Conservation (phyloP, 2,797 vertebrate genomes). For the Myotis myotis region DNA sequence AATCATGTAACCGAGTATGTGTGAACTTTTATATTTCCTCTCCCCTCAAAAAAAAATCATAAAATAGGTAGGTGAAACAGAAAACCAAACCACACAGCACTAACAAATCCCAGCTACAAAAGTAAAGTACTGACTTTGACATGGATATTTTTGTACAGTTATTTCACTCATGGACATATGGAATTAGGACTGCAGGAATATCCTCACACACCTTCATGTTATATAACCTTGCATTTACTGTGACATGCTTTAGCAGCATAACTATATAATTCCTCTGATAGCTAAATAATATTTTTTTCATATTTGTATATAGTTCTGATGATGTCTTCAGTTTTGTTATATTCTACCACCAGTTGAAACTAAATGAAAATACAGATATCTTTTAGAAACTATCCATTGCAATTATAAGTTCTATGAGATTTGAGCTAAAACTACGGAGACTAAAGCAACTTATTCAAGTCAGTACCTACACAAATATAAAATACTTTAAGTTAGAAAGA, state of each 20-base stretch:
- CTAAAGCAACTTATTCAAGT: not conserved
- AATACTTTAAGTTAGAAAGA: not conserved
- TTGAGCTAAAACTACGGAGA: not conserved
- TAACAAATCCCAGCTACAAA: not conserved
- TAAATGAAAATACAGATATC: not conserved
- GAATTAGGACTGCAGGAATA: not conserved
- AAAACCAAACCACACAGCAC: not conserved
- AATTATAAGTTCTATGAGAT: not conserved
- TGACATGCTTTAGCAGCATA: not conserved
- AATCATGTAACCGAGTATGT: not conserved
- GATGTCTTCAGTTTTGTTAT: not conserved
- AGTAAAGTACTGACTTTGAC: not conserved
- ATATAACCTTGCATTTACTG: not conserved
- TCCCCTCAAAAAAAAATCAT: not conserved
- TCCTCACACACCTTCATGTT: not conserved
- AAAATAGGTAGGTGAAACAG: not conserved
- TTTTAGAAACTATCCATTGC: not conserved
- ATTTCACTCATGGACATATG: not conserved
- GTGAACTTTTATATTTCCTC: not conserved
- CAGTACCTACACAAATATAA: not conserved
- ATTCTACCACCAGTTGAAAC: not conserved
- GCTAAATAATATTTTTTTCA: not conserved
- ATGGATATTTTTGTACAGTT: not conserved
- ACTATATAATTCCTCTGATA: not conserved
- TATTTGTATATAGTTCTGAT: not conserved